These are phyloP conservation scores for Aspidapion aeneum DNA, from an alignment of 2,888 invertebrate species.

Conservation along the genomic window DNA sequence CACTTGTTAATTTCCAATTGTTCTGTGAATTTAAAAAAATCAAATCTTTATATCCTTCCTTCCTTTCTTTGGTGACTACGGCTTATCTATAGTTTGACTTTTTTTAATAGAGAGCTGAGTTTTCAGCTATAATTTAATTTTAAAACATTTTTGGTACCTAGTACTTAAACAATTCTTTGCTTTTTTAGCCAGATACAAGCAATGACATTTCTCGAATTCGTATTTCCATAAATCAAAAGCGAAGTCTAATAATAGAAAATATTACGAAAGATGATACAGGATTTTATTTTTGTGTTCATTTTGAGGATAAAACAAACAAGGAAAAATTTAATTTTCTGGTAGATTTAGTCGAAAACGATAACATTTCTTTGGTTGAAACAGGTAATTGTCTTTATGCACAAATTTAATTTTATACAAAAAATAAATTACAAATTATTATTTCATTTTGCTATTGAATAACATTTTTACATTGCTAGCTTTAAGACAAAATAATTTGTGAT, in stretches of 20 bases:
- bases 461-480: too few relatives aligned
- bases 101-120: too few relatives aligned
- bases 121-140: background rate
- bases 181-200: conserved; percentile 43
- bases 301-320: conserved; percentile 42
- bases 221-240: conserved; percentile 47
- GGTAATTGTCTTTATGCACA: conserved; percentile 10
- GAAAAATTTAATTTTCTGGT: conserved; percentile 51
- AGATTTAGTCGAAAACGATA: conserved; percentile 45
- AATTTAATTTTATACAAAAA: too few relatives aligned
- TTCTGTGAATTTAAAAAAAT: too few relatives aligned
- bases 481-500: too few relatives aligned
- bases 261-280: conserved; percentile 47
- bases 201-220: conserved; percentile 48
- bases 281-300: conserved; percentile 51
- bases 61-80: too few relatives aligned
- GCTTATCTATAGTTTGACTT: too few relatives aligned
- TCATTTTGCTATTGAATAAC: too few relatives aligned
- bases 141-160: background rate
- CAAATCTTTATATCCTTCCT: too few relatives aligned
- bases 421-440: too few relatives aligned
- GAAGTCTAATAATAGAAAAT: conserved; percentile 49
- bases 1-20: too few relatives aligned
- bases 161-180: background rate
- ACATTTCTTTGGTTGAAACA: conserved; percentile 13